Base-by-base conservation (phyloP, 2,888 invertebrate species). In the Ormyrus nitidulus region DNA sequence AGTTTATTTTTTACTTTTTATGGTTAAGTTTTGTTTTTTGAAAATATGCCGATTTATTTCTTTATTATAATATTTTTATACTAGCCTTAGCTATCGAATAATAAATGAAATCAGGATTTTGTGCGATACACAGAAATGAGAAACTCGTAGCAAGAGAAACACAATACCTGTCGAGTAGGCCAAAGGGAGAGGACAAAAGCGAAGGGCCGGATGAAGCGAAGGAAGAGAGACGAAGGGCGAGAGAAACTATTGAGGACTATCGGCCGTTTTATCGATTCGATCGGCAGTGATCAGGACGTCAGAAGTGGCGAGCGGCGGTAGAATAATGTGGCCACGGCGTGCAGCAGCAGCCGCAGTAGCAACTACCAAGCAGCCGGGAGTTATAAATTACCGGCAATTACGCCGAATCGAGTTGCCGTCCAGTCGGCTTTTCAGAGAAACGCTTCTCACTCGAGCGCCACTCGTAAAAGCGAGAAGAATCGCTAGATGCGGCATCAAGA, bases 201-300 rank as follows among this genome's bases (percentile, higher is more conserved):
- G 49, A 72, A n/a, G 13, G 10, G 9, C 5, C 11, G n/a, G 11
- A 19, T 19, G 19, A 19, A 4, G 44, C n/a, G 46, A 65, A 73
- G 49, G 10, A 6, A 76, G 62, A 53, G n/a, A n/a, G 49, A 58
- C 58, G 58, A 58, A 71, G 49, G 8, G 13, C 46, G 19, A 2
- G 13, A 69, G 54, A 72, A 71, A 65, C 74, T 80, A 82, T 80
- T 70, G 81, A 62, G 54, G 79, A 76, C 77, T 81, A 82, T 82
- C 81, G 79, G 81, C 80, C 81, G 78, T 83, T 86, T 85, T 85
- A 86, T 87, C 85, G 87, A 86, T 86, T 86, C 84, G 83, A 87
- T 86, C 85, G 85, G 85, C 78, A 81, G 76, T 79, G 84, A 86
- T 79, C 86, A 87, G 86, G 86, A 81, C 75, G 77, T 54, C 83